A percentile compares a stretch with the other conserved stretches of the same genome.
Conservation (phyloP, 2,888 invertebrate genomes). For the Stenurella melanura region DNA sequence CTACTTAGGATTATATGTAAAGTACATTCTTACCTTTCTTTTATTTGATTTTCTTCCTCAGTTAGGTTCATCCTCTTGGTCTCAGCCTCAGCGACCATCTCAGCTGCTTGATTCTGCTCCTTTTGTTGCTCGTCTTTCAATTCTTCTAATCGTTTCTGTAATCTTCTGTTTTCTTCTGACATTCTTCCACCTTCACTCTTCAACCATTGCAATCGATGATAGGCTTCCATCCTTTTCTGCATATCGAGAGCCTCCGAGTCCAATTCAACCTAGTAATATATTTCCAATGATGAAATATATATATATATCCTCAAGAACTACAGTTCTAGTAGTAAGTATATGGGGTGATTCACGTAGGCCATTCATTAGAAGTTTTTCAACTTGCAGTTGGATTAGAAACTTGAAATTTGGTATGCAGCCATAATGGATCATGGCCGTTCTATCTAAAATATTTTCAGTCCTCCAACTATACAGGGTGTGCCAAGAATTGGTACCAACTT, state of each 20-base stretch:
- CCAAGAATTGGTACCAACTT: too few species aligned
- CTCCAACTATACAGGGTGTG: too few species aligned
- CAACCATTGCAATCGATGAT: conserved; percentile 71
- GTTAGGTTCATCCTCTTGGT: conserved; percentile 62
- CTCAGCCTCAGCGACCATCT: conserved; percentile 63
- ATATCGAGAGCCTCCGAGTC: conserved; percentile 65
- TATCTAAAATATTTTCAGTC: too few species aligned
- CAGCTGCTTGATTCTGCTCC: conserved; percentile 60
- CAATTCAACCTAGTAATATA: conserved; percentile 47
- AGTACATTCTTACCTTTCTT: conserved; percentile 60
- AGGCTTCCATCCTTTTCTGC: conserved; percentile 68
- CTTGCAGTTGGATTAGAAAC: too few species aligned
- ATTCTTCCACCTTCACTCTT: conserved; percentile 70
- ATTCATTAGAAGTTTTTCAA: too few species aligned
- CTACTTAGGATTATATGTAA: too few species aligned
- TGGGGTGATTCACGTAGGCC: too few species aligned
- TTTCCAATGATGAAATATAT: too few species aligned
- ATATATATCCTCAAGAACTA: too few species aligned
- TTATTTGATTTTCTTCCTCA: conserved; percentile 64
- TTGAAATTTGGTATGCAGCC: too few species aligned
- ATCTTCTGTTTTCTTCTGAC: conserved; percentile 66
- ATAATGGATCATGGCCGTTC: too few species aligned
- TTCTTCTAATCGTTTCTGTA: conserved; percentile 65
- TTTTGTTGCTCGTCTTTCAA: conserved; percentile 65
- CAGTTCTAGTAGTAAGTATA: too few species aligned